Conservation (phyloP, 2,113 vertebrate genomes). For the Syngnathus typhle region DNA sequence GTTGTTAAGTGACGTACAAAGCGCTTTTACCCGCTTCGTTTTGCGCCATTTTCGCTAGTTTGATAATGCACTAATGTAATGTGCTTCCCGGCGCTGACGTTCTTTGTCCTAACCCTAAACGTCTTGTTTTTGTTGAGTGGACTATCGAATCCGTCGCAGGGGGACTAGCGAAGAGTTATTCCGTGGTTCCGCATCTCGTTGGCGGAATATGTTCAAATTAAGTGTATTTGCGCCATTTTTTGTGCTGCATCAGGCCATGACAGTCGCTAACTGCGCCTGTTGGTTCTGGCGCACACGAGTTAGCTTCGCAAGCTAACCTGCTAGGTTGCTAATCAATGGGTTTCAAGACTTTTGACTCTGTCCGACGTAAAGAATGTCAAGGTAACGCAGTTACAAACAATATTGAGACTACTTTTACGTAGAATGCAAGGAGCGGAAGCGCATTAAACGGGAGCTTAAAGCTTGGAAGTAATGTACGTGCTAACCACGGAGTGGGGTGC, state of each 20-base stretch:
- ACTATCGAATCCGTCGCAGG: background rate
- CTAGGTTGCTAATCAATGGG: conserved; percentile 20
- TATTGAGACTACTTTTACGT: too few species aligned
- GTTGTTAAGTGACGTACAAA: conserved; percentile 20
- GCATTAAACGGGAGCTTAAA: background rate
- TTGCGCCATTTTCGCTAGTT: conserved; percentile 64
- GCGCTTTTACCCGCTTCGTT: conserved; percentile 49
- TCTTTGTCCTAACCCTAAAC: conserved; percentile 68
- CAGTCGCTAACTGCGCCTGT: conserved; percentile 59
- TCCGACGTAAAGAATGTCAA: too few species aligned
- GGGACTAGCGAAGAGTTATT: background rate
- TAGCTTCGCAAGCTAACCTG: conserved; percentile 53
- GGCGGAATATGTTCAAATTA: conserved; percentile 40
- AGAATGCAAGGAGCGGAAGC: background rate
- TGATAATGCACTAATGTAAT: conserved; percentile 1
- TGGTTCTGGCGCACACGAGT: conserved; percentile 66
- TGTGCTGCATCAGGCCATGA: conserved; percentile 65
- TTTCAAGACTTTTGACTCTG: background rate
- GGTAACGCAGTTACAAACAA: too few species aligned
- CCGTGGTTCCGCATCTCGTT: conserved; percentile 1
- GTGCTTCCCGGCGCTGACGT: conserved; percentile 33
- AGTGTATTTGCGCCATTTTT: conserved; percentile 64
- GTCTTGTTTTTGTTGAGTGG: background rate
- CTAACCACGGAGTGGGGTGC: background rate
- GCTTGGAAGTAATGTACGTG: background rate